Evolutionary conservation across 2,888 invertebrate species (phyloP).

Genomic region (Leptopilina myrica): DNA sequence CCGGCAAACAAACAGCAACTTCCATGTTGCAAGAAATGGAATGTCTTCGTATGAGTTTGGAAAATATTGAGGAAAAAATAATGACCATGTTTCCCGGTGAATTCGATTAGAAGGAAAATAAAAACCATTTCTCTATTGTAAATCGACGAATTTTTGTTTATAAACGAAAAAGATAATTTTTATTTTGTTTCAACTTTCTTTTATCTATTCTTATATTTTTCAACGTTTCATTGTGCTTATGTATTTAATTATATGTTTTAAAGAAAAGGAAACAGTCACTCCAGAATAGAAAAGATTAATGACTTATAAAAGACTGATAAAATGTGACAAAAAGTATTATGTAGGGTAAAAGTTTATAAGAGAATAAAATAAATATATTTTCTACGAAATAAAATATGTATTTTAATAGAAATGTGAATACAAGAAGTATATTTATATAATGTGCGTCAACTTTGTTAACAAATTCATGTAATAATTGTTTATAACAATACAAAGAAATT

Average conservation of each 20-base stretch:
- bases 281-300: not conserved
- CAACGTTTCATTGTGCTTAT: not conserved
- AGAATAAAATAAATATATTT: not conserved
- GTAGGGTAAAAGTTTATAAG: not conserved
- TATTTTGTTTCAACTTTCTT: no score
- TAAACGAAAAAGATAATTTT: not conserved
- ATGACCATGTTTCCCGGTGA: not conserved
- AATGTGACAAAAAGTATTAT: not conserved
- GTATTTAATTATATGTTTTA: not conserved
- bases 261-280: not conserved
- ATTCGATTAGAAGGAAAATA: not conserved
- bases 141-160: not conserved
- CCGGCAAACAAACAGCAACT: not conserved
- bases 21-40: conserved; percentile 1
- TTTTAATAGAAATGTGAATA: not conserved
- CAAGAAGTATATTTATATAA: no score
- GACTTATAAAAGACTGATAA: not conserved
- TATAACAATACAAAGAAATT: no score
- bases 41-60: not conserved
- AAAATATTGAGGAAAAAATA: not conserved
- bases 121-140: not conserved
- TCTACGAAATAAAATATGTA: not conserved
- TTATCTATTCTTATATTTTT: no score
- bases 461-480: no score
- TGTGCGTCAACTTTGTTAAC: no score